Conservation (phyloP, 2,113 vertebrate species). For the Malurus cyaneus region DNA sequence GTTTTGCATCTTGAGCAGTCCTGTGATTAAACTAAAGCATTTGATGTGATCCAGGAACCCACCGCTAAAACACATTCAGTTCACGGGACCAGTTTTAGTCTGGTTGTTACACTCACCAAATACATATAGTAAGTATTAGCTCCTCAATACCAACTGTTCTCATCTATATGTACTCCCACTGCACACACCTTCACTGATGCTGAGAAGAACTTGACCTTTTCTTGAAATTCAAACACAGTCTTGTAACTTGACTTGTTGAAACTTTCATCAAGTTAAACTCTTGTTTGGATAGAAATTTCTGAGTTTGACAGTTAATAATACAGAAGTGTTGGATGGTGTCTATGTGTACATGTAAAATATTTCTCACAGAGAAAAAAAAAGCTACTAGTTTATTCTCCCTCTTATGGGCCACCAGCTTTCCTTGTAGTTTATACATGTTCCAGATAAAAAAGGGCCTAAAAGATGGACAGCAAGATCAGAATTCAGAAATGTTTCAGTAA, state of each 20-base stretch:
- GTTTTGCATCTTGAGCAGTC: not conserved
- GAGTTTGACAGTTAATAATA: not conserved
- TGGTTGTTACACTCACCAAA: not conserved
- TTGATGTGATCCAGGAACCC: accelerated
- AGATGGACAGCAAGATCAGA: not conserved
- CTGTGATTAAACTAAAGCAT: not conserved
- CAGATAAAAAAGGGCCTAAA: not conserved
- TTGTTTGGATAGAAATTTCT: not conserved
- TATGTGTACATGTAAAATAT: not conserved
- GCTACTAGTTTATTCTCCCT: not conserved
- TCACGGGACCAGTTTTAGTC: not conserved
- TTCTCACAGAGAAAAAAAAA: not conserved
- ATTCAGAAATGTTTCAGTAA: not conserved
- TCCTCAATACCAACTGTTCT: not conserved
- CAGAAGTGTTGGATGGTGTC: not conserved
- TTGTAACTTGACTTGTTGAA: not conserved
- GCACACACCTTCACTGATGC: accelerated
- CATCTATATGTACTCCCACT: not conserved
- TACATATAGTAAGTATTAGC: not conserved
- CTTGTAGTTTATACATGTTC: not conserved
- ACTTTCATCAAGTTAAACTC: not conserved
- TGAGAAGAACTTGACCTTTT: not conserved
- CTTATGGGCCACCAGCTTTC: not conserved
- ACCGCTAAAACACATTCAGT: not conserved
- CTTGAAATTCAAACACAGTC: not conserved